These are phyloP conservation scores for Brachypteracias leptosomus DNA, from an alignment of 2,113 vertebrate genomes.

Conservation along the genomic window DNA sequence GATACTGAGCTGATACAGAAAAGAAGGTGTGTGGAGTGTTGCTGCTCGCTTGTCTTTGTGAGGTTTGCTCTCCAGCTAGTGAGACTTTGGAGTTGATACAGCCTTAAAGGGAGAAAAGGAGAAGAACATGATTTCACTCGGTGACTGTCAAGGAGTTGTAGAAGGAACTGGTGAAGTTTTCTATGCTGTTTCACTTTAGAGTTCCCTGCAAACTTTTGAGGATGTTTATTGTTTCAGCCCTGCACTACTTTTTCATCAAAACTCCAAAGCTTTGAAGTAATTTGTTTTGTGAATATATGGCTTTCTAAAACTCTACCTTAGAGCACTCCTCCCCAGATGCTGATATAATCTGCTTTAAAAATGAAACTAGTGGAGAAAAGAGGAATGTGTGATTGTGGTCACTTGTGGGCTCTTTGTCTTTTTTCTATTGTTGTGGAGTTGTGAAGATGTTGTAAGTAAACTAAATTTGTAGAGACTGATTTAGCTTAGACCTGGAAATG, in stretches of 20 bases:
- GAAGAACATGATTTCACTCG: not conserved
- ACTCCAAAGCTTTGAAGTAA: not conserved
- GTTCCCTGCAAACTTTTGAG: not conserved
- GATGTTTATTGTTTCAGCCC: not conserved
- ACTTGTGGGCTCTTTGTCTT: not conserved
- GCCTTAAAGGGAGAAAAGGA: not conserved
- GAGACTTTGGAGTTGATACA: not conserved
- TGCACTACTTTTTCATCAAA: not conserved
- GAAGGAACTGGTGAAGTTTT: not conserved
- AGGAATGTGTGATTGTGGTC: not conserved
- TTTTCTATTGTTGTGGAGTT: not conserved
- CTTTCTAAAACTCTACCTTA: not conserved
- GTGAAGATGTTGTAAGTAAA: not conserved
- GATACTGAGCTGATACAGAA: rapidly evolving
- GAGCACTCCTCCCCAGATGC: not conserved
- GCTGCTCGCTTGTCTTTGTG: not conserved
- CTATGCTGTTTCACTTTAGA: not conserved
- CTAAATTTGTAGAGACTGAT: not conserved
- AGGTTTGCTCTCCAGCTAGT: not conserved
- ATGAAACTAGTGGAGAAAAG: not conserved
- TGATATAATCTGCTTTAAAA: not conserved
- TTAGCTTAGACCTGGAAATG: not conserved
- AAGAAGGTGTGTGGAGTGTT: no score
- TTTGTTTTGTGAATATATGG: not conserved
- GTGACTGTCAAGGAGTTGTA: not conserved